These are phyloP conservation scores for Glyphotaelius pellucidus DNA, from an alignment of 2,888 invertebrate genomes.

Conservation along the genomic window DNA sequence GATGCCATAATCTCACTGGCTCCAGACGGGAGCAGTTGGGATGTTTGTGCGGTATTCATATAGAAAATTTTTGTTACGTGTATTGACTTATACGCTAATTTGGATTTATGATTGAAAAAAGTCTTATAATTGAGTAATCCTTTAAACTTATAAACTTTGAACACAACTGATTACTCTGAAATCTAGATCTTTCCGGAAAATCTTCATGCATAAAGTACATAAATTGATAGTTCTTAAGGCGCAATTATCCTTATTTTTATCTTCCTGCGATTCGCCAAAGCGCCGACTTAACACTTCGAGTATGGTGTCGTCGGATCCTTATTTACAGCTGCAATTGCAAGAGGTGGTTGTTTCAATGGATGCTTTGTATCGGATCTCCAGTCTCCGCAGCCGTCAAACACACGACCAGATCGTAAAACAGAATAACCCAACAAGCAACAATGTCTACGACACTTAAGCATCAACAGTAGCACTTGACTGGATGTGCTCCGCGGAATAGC, in stretches of 20 bases:
- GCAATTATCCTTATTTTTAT: neutral
- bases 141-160: neutral
- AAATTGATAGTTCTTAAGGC: neutral
- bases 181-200: neutral
- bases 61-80: too few relatives aligned
- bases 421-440: constrained; percentile 52
- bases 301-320: neutral
- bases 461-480: constrained; percentile 21
- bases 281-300: neutral
- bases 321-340: constrained; percentile 22
- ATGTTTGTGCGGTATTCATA: too few relatives aligned
- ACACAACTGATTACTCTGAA: neutral
- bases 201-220: neutral
- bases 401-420: constrained; percentile 50
- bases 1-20: too few relatives aligned
- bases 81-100: too few relatives aligned
- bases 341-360: neutral
- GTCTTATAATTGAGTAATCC: too few relatives aligned
- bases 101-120: too few relatives aligned
- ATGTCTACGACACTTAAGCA: constrained; percentile 54
- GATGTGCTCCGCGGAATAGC: constrained; percentile 24
- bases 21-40: too few relatives aligned
- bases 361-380: constrained; percentile 9
- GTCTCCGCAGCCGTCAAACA: constrained; percentile 19
- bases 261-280: neutral